Evolutionary conservation across 2,113 vertebrate species (phyloP), one percentile per base, ranked within the genome.

Genomic region (Myotis yumanensis): DNA sequence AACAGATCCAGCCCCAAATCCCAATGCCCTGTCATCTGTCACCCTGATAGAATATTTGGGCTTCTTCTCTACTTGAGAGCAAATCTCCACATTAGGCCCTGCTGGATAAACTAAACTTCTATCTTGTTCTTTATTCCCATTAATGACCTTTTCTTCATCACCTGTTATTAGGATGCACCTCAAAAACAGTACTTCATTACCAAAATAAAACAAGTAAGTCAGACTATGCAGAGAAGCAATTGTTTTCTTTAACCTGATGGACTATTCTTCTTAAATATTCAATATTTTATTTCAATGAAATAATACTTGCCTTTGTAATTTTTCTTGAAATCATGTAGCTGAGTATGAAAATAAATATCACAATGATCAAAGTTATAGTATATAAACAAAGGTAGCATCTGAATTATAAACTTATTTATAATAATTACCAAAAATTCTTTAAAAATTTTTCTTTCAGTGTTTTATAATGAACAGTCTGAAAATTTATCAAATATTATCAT

Each of bases 391-490:
- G 46, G 4, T 87, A 77, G 5, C 40, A 14, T 68, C 59, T 90
- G 15, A 87, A 72, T 79, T 87, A 7, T 77, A 20, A 86, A 64
- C 71, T 89, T 68, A 92, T 82, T 76, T 48, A 76, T 76, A 76
- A 48, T 75, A 75, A 28, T 17, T 48, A 28, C 7, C 46, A 48
- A 48, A 48, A 76, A 76, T 48, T 32, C 16, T 48, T 37, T 32
- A 37, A 37, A 66, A 76, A 16, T 82, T 94, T 94, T 66, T 25
- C 32, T 71, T 71, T 90, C 51, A 71, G 81, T 3, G 25, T 35
- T 91, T 85, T 54, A n/a, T 87, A 86, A 66, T 46, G 28, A 68
- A 75, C 1, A 25, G 17, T 57, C 16, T 18, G 10, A 95, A 93
- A 89, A 66, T 5, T 40, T 79, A 73, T 57, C 37, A 79, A 86